These are phyloP conservation scores for Chrysogorgia sp. DNA, from an alignment of 92 coral and sea anemone genomes.

Conservation along the genomic window DNA sequence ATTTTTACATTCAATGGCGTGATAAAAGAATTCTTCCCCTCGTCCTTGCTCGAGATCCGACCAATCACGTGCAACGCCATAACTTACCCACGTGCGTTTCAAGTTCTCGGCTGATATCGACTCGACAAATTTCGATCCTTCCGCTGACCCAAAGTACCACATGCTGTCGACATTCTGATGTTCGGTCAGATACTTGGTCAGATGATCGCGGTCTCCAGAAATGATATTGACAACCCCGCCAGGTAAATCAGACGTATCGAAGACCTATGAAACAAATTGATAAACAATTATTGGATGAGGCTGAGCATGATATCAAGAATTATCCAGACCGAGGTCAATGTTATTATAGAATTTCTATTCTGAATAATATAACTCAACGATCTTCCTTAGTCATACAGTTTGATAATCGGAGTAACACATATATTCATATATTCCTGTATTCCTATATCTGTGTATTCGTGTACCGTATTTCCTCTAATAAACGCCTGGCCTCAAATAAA, in stretches of 20 bases:
- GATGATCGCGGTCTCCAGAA: slow-evolving; percentile 90
- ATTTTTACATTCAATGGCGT: slow-evolving; percentile 83
- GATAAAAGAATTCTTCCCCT: slow-evolving; percentile 85
- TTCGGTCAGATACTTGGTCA: slow-evolving; percentile 87
- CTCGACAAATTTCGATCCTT: slow-evolving; percentile 96
- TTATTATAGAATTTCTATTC: no score
- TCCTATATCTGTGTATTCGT: no score
- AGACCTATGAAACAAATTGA: slow-evolving; percentile 70
- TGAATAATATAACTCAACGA: no score
- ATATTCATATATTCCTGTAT: no score
- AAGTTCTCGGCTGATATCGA: slow-evolving; percentile 88
- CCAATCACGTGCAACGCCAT: slow-evolving; percentile 87
- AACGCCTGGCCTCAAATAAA: no score
- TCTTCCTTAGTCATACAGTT: no score
- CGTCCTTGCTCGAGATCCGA: slow-evolving; percentile 79
- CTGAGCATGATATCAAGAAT: no score
- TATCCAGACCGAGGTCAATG: no score
- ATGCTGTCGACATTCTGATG: slow-evolving; percentile 97
- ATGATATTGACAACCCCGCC: slow-evolving; percentile 97
- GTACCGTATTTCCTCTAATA: no score
- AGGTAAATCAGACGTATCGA: slow-evolving; percentile 95
- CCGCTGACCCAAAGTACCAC: slow-evolving; percentile 98
- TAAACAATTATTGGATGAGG: no score
- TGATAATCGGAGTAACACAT: no score
- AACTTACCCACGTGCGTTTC: slow-evolving; percentile 91